A percentile compares a stretch with the other conserved stretches of the same genome.
These are phyloP conservation scores for Neosalanx taihuensis DNA, from an alignment of 2,797 vertebrate species.

Conservation along the genomic window DNA sequence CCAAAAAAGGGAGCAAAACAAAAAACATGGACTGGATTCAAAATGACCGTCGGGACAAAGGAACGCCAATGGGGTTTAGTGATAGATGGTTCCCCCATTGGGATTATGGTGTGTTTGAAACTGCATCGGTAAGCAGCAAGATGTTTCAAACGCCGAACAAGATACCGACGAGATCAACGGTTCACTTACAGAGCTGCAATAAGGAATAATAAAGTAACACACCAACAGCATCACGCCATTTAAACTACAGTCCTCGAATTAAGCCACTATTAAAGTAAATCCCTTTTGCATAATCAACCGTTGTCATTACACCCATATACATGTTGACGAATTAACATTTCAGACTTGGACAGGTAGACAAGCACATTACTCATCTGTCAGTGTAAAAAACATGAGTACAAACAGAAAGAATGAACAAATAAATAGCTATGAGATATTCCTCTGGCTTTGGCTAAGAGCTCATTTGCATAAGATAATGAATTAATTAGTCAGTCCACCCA, in stretches of 20 bases:
- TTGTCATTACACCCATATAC: conserved; percentile 6
- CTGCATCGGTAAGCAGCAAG: conserved; percentile 71
- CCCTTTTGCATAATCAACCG: background rate
- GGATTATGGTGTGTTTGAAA: conserved; percentile 70
- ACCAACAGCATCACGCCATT: conserved; percentile 31
- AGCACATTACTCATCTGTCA: background rate
- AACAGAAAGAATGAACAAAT: background rate
- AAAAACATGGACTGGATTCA: conserved; percentile 87
- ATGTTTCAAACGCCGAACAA: conserved; percentile 58
- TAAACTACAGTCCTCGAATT: conserved; percentile 20
- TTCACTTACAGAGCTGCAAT: conserved; percentile 59
- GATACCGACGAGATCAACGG: conserved; percentile 60
- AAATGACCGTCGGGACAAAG: conserved; percentile 65
- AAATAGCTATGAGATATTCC: conserved; percentile 33
- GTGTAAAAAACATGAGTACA: background rate
- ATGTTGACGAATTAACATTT: background rate
- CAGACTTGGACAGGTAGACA: background rate
- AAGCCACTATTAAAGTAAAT: conserved; percentile 20
- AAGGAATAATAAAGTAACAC: conserved; percentile 66
- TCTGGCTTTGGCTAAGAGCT: conserved; percentile 43
- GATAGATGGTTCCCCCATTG: conserved; percentile 78
- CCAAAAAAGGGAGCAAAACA: conserved; percentile 63
- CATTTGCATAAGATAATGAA: conserved; percentile 78
- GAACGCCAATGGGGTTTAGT: conserved; percentile 50
- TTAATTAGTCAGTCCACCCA: conserved; percentile 73